Percentiles rank a stretch among this genome's conserved stretches.
Conservation (phyloP, 2,113 vertebrate species). For the Dascyllus trimaculatus region DNA sequence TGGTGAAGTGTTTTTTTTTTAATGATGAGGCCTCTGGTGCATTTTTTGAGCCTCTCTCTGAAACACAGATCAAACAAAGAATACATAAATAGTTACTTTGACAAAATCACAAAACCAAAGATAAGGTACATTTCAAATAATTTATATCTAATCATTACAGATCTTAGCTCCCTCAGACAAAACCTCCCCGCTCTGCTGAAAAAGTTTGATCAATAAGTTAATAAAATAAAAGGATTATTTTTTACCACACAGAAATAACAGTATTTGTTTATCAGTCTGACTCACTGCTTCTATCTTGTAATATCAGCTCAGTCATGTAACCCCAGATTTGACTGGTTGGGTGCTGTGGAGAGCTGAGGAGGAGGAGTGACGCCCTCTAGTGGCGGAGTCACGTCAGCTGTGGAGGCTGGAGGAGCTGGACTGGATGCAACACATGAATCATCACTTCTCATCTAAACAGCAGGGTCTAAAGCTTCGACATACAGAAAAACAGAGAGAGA, state of each 20-base stretch:
- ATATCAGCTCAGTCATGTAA: neutral
- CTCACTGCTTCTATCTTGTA: no score
- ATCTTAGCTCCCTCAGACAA: neutral
- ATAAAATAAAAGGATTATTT: neutral
- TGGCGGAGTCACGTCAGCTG: constrained; percentile 1
- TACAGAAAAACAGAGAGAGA: neutral
- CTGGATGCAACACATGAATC: constrained; percentile 31
- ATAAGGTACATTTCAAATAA: neutral
- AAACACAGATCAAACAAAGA: neutral
- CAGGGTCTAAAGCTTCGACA: neutral
- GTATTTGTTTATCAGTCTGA: neutral
- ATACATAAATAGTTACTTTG: neutral
- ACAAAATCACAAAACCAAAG: neutral
- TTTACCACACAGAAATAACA: neutral
- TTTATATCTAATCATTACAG: neutral
- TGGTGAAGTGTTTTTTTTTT: neutral
- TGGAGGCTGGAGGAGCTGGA: neutral
- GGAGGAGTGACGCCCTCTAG: constrained; percentile 21
- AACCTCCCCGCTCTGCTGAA: neutral
- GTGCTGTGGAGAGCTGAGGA: neutral
- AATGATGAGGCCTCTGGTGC: no score
- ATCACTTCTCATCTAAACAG: neutral
- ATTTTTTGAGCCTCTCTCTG: neutral
- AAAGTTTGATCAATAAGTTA: neutral
- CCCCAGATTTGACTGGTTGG: neutral